Base-by-base conservation (phyloP, 2,888 invertebrate genomes). In the Stenchaetothrips biformis region DNA sequence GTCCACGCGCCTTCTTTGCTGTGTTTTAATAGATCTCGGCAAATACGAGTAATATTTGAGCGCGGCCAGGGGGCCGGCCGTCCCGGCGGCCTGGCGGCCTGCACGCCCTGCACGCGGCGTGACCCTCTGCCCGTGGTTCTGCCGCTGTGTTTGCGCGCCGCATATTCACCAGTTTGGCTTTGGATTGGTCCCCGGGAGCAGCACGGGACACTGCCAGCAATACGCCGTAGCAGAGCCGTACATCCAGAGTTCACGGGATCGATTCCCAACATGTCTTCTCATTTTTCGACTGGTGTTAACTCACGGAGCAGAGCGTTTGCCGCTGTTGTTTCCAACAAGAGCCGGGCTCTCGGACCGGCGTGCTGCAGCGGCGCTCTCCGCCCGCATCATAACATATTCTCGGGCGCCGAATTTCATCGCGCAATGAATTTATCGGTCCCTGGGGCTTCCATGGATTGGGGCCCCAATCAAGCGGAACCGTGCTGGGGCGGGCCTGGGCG, bases 401-500 rank as follows among this genome's bases (percentile, higher is more conserved):
- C 67, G 67, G 67, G 67, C 67, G 67, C 25, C 67, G 67, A 74
- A 74, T 74, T 74, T 74, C 67, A 74, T 74, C 67, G 67, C 67
- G 67, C 67, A 74, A 74, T 74, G 67, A 74, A 74, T 74, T 74
- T 74, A 74, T 74, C 25, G 67, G 67, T 74, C 67, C 67, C 67
- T 7, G 67, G 67, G 25, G 25, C 21, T 21, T 74, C 25, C 67
- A 74, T 21, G 67, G 67, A 74, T 74, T 74, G 67, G 21, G 25
- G 21, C 67, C 25, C 67, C 67, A 74, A 74, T 74, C 67, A 74
- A 74, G 67, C 25, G 25, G 67, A 74, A 74, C 67, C 67, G 21
- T 4, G 67, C 67, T 18, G 59, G 59, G 59, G 0, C 53, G 37
- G 37, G 37, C 37, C n/a, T n/a, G 67, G 67, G 67, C 21, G 67